phyloP scores from a whole-genome alignment of 2,797 vertebrate genomes.

The Danio choprae region DNA sequence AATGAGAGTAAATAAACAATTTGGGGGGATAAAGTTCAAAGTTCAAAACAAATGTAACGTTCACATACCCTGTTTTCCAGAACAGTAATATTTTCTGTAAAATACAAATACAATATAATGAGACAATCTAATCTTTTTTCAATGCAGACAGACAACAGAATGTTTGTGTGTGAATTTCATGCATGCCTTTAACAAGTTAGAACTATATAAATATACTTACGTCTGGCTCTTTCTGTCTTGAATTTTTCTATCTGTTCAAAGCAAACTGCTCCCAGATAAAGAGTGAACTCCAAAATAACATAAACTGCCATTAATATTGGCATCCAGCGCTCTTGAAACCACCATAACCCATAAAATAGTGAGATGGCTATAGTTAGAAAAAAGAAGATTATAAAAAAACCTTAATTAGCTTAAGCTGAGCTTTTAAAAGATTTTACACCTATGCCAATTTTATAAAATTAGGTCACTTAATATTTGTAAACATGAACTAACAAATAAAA shows the following conservation, averaged over 20 bases:
- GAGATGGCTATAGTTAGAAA: slow-evolving; percentile 59
- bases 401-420: not conserved
- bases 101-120: not conserved
- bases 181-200: not conserved
- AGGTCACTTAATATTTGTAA: not conserved
- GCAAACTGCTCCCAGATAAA: slow-evolving; percentile 20
- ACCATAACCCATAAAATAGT: slow-evolving; percentile 49
- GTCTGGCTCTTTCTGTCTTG: not conserved
- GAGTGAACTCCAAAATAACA: slow-evolving; percentile 56
- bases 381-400: too few species aligned
- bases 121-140: not conserved
- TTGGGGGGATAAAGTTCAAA: not conserved
- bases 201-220: not conserved
- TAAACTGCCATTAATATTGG: slow-evolving; percentile 50
- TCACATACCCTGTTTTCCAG: not conserved
- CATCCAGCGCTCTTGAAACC: slow-evolving; percentile 30
- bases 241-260: not conserved
- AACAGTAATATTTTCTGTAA: not conserved
- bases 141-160: too few species aligned
- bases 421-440: not conserved
- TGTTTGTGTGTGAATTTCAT: not conserved
- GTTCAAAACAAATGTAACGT: not conserved
- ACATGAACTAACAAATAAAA: not conserved
- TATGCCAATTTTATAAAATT: not conserved
- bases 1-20: too few species aligned